Conservation (phyloP, 2,797 vertebrate species). For the Morelia viridis region DNA sequence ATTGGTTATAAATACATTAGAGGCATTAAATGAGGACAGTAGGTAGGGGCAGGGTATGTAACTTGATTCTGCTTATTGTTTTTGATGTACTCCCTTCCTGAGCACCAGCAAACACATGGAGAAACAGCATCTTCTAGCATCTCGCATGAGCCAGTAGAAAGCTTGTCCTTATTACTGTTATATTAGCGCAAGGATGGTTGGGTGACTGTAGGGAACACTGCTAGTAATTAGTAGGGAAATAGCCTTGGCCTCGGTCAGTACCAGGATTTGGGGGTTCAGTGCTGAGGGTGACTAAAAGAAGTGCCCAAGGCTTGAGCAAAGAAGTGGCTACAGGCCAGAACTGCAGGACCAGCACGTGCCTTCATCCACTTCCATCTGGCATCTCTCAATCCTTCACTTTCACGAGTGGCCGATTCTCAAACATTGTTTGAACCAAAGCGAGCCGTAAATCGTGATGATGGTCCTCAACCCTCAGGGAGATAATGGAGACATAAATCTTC, state of each 20-base stretch:
- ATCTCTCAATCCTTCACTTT: slow-evolving; percentile 8
- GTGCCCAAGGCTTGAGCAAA: not conserved
- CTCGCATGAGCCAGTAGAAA: not conserved
- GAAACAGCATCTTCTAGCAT: not conserved
- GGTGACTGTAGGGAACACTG: not conserved
- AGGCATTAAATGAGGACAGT: too few relatives aligned
- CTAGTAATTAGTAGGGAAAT: not conserved
- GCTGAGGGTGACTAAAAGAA: too few relatives aligned
- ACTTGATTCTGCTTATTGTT: too few relatives aligned
- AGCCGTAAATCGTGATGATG: not conserved
- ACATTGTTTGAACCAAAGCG: slow-evolving; percentile 17
- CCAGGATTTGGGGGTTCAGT: not conserved
- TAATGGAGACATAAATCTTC: slow-evolving; percentile 7
- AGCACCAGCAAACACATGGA: not conserved
- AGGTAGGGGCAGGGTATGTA: too few relatives aligned
- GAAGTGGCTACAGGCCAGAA: not conserved
- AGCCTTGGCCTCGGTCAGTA: not conserved
- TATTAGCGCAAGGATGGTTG: not conserved
- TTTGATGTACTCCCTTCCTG: too few relatives aligned
- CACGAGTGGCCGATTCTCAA: not conserved
- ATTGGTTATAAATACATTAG: too few relatives aligned
- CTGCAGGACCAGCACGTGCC: not conserved
- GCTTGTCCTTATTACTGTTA: not conserved
- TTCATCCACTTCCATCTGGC: slow-evolving; percentile 13
- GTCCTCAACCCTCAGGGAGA: not conserved